Conservation (phyloP, 2,888 invertebrate species). For the Stratiomys singularior region DNA sequence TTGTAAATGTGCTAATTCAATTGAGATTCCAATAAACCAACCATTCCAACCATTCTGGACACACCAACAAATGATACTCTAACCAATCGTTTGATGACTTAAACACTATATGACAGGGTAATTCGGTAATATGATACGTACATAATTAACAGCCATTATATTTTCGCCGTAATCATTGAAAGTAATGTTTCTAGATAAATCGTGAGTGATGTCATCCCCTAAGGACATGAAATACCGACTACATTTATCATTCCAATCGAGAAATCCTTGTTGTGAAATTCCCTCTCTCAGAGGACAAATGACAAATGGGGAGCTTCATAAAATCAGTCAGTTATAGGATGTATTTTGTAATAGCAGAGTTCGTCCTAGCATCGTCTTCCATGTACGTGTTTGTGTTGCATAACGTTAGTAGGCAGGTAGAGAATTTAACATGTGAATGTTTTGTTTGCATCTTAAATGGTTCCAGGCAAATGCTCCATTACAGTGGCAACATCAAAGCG, state of each 20-base stretch:
- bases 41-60: too few species aligned
- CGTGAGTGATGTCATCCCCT: not conserved
- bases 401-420: not conserved
- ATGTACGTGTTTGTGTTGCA: not conserved
- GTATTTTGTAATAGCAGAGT: not conserved
- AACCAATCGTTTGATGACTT: not conserved
- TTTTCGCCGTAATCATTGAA: not conserved
- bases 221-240: not conserved
- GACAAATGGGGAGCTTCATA: not conserved
- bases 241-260: constrained; percentile 11
- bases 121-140: not conserved
- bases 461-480: not conserved
- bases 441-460: not conserved
- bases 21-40: too few species aligned
- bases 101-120: not conserved
- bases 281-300: not conserved
- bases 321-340: not conserved
- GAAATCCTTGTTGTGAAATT: not conserved
- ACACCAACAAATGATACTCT: not conserved
- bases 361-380: not conserved
- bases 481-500: too few species aligned
- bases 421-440: not conserved
- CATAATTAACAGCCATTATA: not conserved
- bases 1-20: too few species aligned
- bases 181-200: not conserved